A percentile compares a stretch with the other conserved stretches of the same genome.
Conservation (phyloP, 2,888 invertebrate species). For the Microdon myrmicae region DNA sequence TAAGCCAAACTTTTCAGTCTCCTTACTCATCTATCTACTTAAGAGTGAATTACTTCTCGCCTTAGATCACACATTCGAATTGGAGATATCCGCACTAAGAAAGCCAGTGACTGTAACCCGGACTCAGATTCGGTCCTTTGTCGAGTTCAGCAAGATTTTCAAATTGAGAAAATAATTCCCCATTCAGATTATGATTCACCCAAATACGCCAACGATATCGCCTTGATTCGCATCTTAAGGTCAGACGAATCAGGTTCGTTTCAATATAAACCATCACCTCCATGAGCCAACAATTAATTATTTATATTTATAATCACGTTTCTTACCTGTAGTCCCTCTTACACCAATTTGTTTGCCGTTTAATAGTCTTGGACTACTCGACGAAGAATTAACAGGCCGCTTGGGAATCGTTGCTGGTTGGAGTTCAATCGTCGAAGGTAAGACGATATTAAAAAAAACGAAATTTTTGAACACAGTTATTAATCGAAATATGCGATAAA, state of each 20-base stretch:
- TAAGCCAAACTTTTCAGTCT: slow-evolving; percentile 57
- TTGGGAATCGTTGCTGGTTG: slow-evolving; percentile 78
- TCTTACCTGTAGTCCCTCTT: slow-evolving; percentile 57
- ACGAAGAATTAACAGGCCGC: slow-evolving; percentile 66
- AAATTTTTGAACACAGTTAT: neutral
- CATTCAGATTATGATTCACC: slow-evolving; percentile 70
- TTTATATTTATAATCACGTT: slow-evolving; percentile 4
- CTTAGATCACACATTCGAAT: slow-evolving; percentile 71
- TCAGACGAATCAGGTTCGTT: slow-evolving; percentile 58
- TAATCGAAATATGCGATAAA: slow-evolving; percentile 2
- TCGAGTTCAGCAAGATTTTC: slow-evolving; percentile 69
- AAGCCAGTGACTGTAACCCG: slow-evolving; percentile 69
- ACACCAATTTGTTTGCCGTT: slow-evolving; percentile 70
- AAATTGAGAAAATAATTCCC: slow-evolving; percentile 67
- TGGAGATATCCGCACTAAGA: slow-evolving; percentile 71
- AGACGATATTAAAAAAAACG: slow-evolving; percentile 41
- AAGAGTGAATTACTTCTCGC: slow-evolving; percentile 15
- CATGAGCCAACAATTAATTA: neutral
- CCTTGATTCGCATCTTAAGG: slow-evolving; percentile 67
- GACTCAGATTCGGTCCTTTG: slow-evolving; percentile 61
- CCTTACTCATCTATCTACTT: no score
- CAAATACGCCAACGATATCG: slow-evolving; percentile 71
- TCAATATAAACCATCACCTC: neutral
- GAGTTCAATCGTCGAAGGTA: slow-evolving; percentile 75
- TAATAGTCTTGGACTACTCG: slow-evolving; percentile 55